Base-by-base conservation (phyloP, 1,140 invertebrate genomes). In the Medauroidea extradentata region DNA sequence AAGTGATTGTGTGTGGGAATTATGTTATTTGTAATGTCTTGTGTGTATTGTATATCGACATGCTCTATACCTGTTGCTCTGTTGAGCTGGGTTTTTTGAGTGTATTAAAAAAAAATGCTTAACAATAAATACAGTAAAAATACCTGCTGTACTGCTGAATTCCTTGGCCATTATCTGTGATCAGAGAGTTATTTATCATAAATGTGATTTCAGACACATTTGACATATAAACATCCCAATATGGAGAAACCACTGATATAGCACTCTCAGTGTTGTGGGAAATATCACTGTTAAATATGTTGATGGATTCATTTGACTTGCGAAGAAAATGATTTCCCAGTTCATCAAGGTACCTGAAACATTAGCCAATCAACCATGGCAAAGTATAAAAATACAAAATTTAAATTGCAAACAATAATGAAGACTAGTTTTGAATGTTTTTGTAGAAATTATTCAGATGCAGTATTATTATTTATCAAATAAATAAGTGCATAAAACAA, bases 271-370 rank as follows among this genome's bases (percentile, higher is more conserved):
- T 72, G 70, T 94, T 94, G 62, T 88, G 84, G 16, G 87, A 87
- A 59, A 95, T 85, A 67, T 93, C 88, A 64, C 87, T 91, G 51
- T 84, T 83, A 46, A 91, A 74, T 38, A 94, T 73, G 67, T 89
- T 85, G 9, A 96, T 86, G 0, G 88, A 88, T 73, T 95, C 93
- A 69, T 96, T 96, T 0, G 89, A 83, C 73, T 93, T 92, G 23
- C 93, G 76, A 56, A 96, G 75, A 67, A 90, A 94, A 67, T 91
- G 85, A 71, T 94, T 89, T 0, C 89, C 90, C 43, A 85, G 72
- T 71, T 94, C 90, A 69, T 91, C 88, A 23, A 90, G 74, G 69
- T 90, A 91, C 19, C 90, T 73, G 53, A 53, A 51, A 63, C 43
- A 63, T 34, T 34, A 7, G 11, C 4, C 29, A 34, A 7, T 34